Conservation (phyloP, 2,113 vertebrate species). For the Ardeotis arabs region DNA sequence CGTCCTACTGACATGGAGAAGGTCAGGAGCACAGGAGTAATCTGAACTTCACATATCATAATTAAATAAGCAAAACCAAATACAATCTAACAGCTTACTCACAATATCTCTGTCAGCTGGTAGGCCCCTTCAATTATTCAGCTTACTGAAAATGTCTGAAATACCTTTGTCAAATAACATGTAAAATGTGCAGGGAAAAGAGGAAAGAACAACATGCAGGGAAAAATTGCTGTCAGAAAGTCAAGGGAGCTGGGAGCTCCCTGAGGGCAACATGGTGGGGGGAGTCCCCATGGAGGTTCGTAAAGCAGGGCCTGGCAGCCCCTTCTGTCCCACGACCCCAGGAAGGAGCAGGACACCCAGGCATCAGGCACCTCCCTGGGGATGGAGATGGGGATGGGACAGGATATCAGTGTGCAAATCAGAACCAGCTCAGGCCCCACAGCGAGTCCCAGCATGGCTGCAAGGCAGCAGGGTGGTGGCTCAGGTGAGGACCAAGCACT, state of each 20-base stretch:
- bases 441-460: not conserved
- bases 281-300: accelerated
- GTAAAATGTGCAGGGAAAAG: not conserved
- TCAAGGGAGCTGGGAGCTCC: accelerated
- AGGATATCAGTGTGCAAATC: accelerated
- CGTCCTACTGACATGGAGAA: not conserved
- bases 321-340: not conserved
- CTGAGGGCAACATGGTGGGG: accelerated
- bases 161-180: not conserved
- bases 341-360: not conserved
- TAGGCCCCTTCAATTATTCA: not conserved
- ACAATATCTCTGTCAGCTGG: not conserved
- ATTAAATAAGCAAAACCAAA: not conserved
- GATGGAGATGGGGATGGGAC: not conserved
- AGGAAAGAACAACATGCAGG: not conserved
- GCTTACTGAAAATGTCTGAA: not conserved
- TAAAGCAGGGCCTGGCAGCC: not conserved
- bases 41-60: not conserved
- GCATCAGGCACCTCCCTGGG: not conserved
- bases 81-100: not conserved
- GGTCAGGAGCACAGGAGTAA: not conserved
- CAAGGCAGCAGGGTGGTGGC: accelerated
- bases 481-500: accelerated
- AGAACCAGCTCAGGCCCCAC: not conserved
- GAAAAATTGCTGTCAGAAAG: not conserved